Evolutionary conservation across 2,797 vertebrate genomes (phyloP).

Genomic region (Gila robusta): DNA sequence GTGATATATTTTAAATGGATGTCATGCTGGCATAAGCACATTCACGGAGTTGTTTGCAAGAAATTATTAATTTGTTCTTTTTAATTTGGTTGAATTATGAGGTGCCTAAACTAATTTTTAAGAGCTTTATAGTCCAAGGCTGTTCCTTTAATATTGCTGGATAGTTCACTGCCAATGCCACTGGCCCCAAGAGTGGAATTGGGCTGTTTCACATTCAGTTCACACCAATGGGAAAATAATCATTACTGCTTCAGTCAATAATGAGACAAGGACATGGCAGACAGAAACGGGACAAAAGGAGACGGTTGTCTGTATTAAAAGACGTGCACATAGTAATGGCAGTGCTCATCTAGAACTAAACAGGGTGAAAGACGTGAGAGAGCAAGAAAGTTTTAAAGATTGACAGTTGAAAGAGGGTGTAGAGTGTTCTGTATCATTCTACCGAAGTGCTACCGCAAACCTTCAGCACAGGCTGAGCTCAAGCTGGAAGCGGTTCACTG

Average conservation of each 20-base stretch:
- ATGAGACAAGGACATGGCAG: constrained; percentile 52
- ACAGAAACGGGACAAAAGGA: constrained; percentile 49
- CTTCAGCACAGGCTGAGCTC: constrained; percentile 17
- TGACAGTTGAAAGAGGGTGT: constrained; percentile 25
- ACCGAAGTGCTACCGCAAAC: not conserved
- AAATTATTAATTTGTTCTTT: constrained; percentile 29
- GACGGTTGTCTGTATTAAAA: constrained; percentile 39
- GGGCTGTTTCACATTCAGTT: constrained; percentile 51
- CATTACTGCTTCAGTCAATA: constrained; percentile 59
- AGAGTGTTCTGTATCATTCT: constrained; percentile 1
- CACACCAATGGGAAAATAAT: constrained; percentile 51
- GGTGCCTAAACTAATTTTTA: not conserved
- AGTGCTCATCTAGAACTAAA: constrained; percentile 19
- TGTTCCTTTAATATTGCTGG: constrained; percentile 39
- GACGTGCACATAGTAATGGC: constrained; percentile 11
- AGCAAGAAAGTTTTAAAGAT: constrained; percentile 10
- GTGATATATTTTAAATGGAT: constrained; percentile 9
- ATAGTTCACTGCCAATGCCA: constrained; percentile 16
- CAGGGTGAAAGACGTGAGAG: constrained; percentile 16
- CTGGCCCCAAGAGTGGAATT: constrained; percentile 20
- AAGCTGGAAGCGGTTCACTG: constrained; percentile 50
- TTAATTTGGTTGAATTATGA: constrained; percentile 28
- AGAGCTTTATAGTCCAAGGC: constrained; percentile 37
- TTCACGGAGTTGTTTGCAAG: constrained; percentile 16
- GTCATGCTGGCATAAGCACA: constrained; percentile 16